Evolutionary conservation across 64 coral and sea anemone genomes (phyloP), one percentile per base, ranked within the genome.

Genomic region (Dendronephthya gigantea): DNA sequence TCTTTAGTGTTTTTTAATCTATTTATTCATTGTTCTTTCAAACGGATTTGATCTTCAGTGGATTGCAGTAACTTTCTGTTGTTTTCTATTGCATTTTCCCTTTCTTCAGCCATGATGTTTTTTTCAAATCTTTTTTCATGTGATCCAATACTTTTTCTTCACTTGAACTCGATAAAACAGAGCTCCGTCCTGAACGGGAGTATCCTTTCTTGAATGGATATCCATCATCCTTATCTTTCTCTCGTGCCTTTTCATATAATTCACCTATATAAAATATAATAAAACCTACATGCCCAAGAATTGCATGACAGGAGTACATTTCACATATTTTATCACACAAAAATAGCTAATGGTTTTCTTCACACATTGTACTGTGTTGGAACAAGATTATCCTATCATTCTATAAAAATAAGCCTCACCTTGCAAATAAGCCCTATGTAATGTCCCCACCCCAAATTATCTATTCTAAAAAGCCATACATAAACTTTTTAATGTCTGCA

Each of bases 121-220:
- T 84, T 84, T 51, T 45, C 49, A 49, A 49, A 23, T 25, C 17
- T 12, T 34, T 84, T 47, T 16, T 47, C n/a, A 25, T 28, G 27
- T 45, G 25, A 84, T 33, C 49, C 27, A 45, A 51, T 49, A n/a
- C 49, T 15, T 84, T 30, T 33, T 25, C 83, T 49, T 50, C 83
- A 84, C 83, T 84, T 49, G 83, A 84, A 51, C 83, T 84, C n/a
- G n/a, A n/a, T n/a, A n/a, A n/a, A n/a, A n/a, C n/a, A n/a, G n/a
- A n/a, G n/a, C n/a, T n/a, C n/a, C n/a, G n/a, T 49, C 83, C 28
- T n/a, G 41, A 49, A n/a, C 47, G 41, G 15, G 83, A 84, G 40
- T 84, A 84, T 33, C 83, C 83, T 47, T 84, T 84, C 25, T 84
- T 84, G 47, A 84, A 84, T 34, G 22, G 9, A 51, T 84, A 84